phyloP scores from a whole-genome alignment of 2,888 invertebrate species.

The Drosophila acutilabella region DNA sequence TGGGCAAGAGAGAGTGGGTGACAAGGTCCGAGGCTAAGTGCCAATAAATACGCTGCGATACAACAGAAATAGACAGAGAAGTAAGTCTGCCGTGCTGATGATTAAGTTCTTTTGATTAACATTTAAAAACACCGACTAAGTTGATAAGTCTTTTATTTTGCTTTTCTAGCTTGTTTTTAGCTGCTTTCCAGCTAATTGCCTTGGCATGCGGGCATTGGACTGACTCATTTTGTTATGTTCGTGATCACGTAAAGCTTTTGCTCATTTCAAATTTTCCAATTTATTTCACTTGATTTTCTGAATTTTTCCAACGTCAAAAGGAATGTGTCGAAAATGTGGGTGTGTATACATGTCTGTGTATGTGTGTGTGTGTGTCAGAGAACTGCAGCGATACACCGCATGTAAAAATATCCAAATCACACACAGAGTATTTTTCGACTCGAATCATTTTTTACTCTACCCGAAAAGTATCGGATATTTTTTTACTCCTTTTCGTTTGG shows the following conservation, averaged over 20 bases:
- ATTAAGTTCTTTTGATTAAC: constrained; percentile 41
- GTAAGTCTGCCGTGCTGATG: constrained; percentile 15
- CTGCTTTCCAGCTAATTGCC: constrained; percentile 41
- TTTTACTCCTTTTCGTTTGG: too few relatives aligned
- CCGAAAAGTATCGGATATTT: too few relatives aligned
- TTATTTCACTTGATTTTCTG: not conserved
- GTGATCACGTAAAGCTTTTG: constrained; percentile 8
- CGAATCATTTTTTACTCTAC: too few relatives aligned
- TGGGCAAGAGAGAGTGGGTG: not conserved
- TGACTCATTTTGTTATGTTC: constrained; percentile 31
- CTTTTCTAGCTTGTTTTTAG: not conserved
- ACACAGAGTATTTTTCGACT: too few relatives aligned
- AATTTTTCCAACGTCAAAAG: constrained; percentile 39
- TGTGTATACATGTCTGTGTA: not conserved
- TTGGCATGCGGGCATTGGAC: constrained; percentile 38
- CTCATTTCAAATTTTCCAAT: not conserved
- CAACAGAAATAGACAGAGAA: constrained; percentile 17
- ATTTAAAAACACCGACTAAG: constrained; percentile 28
- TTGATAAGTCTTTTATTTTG: not conserved
- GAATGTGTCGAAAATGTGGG: constrained; percentile 37
- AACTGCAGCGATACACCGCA: too few relatives aligned
- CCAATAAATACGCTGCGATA: constrained; percentile 38
- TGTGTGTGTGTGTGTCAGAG: not conserved
- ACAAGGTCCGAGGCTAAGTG: constrained; percentile 38
- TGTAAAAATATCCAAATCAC: too few relatives aligned